phyloP scores from a whole-genome alignment of 2,797 vertebrate genomes.

The Eidolon dupreanum region DNA sequence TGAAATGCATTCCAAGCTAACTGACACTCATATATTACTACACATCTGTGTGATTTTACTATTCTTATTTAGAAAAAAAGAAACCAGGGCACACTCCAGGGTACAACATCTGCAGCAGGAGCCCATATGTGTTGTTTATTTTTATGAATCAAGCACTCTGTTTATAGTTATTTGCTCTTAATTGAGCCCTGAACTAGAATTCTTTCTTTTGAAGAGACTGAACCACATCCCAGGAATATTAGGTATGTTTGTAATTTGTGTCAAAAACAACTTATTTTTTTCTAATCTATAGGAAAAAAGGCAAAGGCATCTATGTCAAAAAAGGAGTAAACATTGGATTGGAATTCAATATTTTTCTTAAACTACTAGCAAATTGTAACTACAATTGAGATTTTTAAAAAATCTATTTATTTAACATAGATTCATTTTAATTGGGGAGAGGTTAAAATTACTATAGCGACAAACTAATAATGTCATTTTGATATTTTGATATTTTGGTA shows the following conservation, averaged over 20 bases:
- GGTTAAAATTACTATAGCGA: neutral
- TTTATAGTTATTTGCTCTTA: slow-evolving; percentile 60
- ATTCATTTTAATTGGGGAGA: neutral
- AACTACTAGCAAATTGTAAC: neutral
- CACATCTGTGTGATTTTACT: slow-evolving; percentile 24
- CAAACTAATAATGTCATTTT: neutral
- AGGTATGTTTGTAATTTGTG: slow-evolving; percentile 11
- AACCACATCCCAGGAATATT: slow-evolving; percentile 49
- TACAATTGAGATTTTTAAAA: neutral
- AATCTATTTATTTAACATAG: neutral
- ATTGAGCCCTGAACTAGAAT: slow-evolving; percentile 61
- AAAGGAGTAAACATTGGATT: neutral
- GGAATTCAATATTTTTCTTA: neutral
- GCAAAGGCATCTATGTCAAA: neutral
- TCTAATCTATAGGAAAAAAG: neutral
- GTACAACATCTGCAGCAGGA: slow-evolving; percentile 70
- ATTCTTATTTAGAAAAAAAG: slow-evolving; percentile 67
- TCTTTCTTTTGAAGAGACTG: slow-evolving; percentile 59
- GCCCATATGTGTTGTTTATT: slow-evolving; percentile 70
- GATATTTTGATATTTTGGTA: neutral
- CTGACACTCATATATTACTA: slow-evolving; percentile 33
- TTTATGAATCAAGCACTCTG: slow-evolving; percentile 69
- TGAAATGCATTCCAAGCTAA: slow-evolving; percentile 50
- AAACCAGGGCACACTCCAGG: slow-evolving; percentile 69
- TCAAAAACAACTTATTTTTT: slow-evolving; percentile 27